Conservation (phyloP, 2,797 vertebrate species). For the Gadopsis marmoratus region DNA sequence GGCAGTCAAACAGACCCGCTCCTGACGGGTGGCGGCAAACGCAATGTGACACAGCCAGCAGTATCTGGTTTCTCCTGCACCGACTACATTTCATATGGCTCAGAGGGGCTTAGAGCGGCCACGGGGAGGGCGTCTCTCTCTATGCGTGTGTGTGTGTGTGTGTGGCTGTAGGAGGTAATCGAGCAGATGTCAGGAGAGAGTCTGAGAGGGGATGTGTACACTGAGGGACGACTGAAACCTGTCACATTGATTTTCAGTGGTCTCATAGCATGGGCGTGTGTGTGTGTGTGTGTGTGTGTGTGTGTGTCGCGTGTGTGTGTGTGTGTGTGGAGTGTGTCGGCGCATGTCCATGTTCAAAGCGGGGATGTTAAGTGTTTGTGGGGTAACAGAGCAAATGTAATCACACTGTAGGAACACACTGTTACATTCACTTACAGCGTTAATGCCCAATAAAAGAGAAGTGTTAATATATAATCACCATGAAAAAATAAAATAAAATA, state of each 20-base stretch:
- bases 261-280: slow-evolving; percentile 47
- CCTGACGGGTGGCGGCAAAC: slow-evolving; percentile 81
- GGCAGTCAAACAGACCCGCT: slow-evolving; percentile 77
- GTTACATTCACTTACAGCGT: slow-evolving; percentile 14
- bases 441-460: slow-evolving; percentile 1
- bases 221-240: slow-evolving; percentile 85
- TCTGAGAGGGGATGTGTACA: slow-evolving; percentile 82
- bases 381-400: slow-evolving; percentile 57
- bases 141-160: slow-evolving; percentile 52
- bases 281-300: slow-evolving; percentile 35
- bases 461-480: slow-evolving; percentile 9
- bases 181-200: slow-evolving; percentile 84
- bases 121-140: slow-evolving; percentile 59
- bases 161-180: slow-evolving; percentile 80
- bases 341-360: slow-evolving; percentile 57
- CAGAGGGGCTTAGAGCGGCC: slow-evolving; percentile 83
- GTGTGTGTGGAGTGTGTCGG: slow-evolving; percentile 29
- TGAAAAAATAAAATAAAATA: slow-evolving; percentile 23
- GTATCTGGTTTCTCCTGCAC: slow-evolving; percentile 83
- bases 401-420: slow-evolving; percentile 41
- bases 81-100: slow-evolving; percentile 84
- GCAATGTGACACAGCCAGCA: slow-evolving; percentile 84
- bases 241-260: slow-evolving; percentile 84
- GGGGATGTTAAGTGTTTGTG: slow-evolving; percentile 45
- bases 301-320: slow-evolving; percentile 44